Base-by-base conservation (phyloP, 2,113 vertebrate species). In the Eolophus roseicapilla region DNA sequence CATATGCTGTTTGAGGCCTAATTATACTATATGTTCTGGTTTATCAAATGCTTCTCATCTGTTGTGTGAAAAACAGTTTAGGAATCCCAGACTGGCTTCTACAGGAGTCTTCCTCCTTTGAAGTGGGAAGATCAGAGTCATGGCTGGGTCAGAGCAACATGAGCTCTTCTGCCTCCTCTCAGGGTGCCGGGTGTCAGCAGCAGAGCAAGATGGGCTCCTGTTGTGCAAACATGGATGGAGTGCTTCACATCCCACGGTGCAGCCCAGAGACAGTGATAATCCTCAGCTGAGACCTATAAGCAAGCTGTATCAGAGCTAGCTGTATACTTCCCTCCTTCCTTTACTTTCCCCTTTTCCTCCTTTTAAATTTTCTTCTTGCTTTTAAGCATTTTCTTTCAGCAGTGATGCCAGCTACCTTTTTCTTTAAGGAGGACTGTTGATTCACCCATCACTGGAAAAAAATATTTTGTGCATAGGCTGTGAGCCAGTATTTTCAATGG, bases 41-140 rank as follows among this genome's bases (percentile, higher is more conserved):
- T 95, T 95, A 94, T 94, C 78, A 80, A 90, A 85, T 5, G 6
- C 57, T 70, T 49, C 75, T 97, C 89, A 92, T 96, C 91, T 96
- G 95, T 92, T 96, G 78, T 95, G 91, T 87, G 78, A 95, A 95
- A 95, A 95, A 80, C 49, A 90, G 62, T 92, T 91, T 43, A 87
- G 63, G 84, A 94, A 94, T 95, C 37, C 84, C 82, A 74, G 78
- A 28, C 81, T 91, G 82, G 79, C 49, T 96, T 87, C 87, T 91
- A 87, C 33, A 55, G 43, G 67, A 95, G 41, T 62, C 78, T 77
- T 91, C 52, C 62, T 82, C 31, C 74, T 95, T 90, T 96, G 93
- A 94, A 91, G 90, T 91, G 84, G 87, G 82, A 91, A 95, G 90
- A 95, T 91, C 53, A 90, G 90, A 95, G 92, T 94, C 63, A 77